Conservation (phyloP, 2,113 vertebrate species). For the Zosterops hypoxanthus region DNA sequence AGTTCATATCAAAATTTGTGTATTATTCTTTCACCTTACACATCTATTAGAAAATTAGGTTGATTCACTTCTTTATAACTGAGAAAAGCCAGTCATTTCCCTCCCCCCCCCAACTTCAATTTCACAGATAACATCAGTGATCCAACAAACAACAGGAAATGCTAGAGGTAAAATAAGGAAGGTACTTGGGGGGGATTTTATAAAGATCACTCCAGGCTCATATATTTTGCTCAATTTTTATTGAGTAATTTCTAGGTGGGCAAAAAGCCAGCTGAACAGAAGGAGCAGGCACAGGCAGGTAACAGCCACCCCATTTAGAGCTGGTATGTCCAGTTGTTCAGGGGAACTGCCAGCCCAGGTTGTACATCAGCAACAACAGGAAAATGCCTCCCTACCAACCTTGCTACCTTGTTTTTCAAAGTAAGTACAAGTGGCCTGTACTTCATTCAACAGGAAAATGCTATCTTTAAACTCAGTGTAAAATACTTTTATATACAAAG, state of each 20-base stretch:
- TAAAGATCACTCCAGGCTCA: not conserved
- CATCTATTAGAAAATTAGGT: not conserved
- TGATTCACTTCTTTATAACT: not conserved
- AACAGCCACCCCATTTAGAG: not conserved
- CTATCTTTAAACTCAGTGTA: not conserved
- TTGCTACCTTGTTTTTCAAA: not conserved
- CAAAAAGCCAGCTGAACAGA: constrained; percentile 42
- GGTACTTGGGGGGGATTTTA: not conserved
- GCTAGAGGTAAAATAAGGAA: not conserved
- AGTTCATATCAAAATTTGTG: not conserved
- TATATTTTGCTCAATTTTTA: constrained; percentile 6
- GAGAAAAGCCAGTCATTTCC: not conserved
- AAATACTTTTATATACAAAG: not conserved
- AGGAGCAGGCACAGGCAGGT: not conserved
- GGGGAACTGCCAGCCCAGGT: not conserved
- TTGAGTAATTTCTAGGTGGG: not conserved
- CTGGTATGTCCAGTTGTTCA: not conserved
- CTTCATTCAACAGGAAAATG: not conserved
- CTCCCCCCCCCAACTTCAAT: not conserved
- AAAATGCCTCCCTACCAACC: not conserved
- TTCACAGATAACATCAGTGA: not conserved
- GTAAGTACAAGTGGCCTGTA: not conserved
- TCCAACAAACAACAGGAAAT: not conserved
- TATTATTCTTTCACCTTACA: not conserved
- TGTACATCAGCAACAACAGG: not conserved